phyloP scores from a whole-genome alignment of 2,888 invertebrate species.

The Tubiluchus corallicola region DNA sequence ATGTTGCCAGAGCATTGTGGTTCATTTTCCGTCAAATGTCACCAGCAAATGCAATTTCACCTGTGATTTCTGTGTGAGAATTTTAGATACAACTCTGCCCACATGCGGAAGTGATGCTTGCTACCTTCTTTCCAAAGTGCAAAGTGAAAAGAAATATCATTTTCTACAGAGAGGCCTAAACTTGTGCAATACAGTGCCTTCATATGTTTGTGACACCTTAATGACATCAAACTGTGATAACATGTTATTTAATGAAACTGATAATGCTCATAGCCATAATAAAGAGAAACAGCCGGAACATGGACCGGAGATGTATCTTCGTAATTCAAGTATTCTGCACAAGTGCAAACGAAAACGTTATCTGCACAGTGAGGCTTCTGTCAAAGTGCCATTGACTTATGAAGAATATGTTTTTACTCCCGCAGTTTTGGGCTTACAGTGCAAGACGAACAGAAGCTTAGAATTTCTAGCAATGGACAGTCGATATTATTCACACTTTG shows the following conservation, averaged over 20 bases:
- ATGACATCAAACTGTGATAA: too few species aligned
- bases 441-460: slow-evolving; percentile 39
- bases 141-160: background rate
- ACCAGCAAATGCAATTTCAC: background rate
- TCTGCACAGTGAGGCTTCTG: background rate
- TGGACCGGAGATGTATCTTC: background rate
- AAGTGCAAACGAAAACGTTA: background rate
- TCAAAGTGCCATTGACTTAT: too few species aligned
- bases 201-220: too few species aligned
- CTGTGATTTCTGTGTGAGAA: too few species aligned
- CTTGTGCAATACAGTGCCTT: too few species aligned
- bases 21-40: background rate
- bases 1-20: background rate
- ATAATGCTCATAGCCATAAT: too few species aligned
- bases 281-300: too few species aligned
- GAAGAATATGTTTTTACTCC: too few species aligned
- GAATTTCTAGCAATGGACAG: slow-evolving; percentile 53
- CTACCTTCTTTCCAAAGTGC: background rate
- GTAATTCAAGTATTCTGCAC: background rate
- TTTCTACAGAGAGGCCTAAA: too few species aligned
- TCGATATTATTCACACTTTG: slow-evolving; percentile 47
- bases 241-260: too few species aligned
- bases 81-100: too few species aligned
- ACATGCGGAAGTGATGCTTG: background rate
- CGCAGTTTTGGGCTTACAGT: slow-evolving; percentile 26